Evolutionary conservation across 2,113 vertebrate species (phyloP).

Genomic region (Talpa occidentalis): DNA sequence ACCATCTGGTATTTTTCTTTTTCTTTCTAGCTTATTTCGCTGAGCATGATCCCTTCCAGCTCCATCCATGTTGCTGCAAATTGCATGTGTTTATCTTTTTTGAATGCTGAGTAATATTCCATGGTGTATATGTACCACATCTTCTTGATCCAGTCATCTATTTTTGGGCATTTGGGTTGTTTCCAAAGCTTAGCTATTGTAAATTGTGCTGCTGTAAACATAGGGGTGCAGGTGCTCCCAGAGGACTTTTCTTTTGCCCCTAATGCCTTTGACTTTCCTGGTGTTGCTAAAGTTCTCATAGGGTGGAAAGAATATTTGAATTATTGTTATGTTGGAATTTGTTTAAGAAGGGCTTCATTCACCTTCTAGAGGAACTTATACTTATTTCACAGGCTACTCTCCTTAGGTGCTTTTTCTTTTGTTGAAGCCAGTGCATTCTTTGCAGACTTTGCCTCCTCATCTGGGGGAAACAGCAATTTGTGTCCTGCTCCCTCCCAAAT

Average conservation of each 20-base stretch:
- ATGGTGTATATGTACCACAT: no score
- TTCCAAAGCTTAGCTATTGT: no score
- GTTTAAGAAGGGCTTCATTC: neutral
- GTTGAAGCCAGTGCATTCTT: neutral
- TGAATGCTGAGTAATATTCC: no score
- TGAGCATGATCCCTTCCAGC: no score
- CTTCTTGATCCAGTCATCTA: no score
- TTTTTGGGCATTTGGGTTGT: no score
- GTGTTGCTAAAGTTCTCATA: neutral
- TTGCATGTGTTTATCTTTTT: no score
- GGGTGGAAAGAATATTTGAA: neutral
- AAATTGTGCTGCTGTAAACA: no score
- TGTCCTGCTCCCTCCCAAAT: neutral
- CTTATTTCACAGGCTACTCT: neutral
- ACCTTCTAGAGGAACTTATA: neutral
- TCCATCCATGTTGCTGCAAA: no score
- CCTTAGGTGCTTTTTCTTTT: neutral
- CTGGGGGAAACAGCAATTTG: neutral
- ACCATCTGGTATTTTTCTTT: no score
- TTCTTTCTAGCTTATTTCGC: no score
- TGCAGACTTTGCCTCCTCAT: neutral
- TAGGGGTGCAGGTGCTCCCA: no score
- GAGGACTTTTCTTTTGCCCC: neutral
- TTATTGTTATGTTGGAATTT: neutral
- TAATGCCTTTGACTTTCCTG: neutral